A percentile compares a stretch with the other conserved stretches of the same genome.
Conservation (phyloP, 2,888 invertebrate genomes). For the Lepidocyrtinus sp. region DNA sequence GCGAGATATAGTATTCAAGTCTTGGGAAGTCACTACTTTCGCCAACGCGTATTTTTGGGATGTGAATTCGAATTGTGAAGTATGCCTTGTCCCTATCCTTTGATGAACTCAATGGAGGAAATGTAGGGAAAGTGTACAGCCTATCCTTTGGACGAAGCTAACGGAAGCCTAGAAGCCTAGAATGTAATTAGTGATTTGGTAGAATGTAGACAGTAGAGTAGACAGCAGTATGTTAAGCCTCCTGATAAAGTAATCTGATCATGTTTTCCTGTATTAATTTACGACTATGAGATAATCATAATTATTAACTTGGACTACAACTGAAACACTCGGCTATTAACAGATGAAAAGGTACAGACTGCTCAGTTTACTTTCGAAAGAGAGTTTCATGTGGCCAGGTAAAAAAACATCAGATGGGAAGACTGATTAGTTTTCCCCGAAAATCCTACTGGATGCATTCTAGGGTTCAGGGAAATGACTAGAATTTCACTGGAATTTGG, state of each 20-base stretch:
- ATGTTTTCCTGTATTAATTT: slow-evolving; percentile 51
- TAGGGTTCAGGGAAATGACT: background rate
- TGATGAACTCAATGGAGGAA: background rate
- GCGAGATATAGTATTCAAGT: no score
- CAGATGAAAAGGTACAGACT: background rate
- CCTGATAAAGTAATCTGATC: slow-evolving; percentile 52
- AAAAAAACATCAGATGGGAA: slow-evolving; percentile 20
- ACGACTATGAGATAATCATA: slow-evolving; percentile 50
- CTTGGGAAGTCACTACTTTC: no score
- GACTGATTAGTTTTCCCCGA: slow-evolving; percentile 38
- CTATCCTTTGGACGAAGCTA: no score
- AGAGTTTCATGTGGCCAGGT: background rate
- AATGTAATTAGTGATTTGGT: slow-evolving; percentile 25
- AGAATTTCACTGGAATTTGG: background rate
- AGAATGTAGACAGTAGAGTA: background rate
- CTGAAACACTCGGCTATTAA: background rate
- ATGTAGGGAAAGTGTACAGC: background rate
- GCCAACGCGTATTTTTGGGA: background rate
- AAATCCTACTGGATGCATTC: no score
- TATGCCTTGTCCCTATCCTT: background rate
- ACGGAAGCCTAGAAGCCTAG: no score
- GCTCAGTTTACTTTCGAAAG: no score
- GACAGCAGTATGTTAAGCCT: background rate
- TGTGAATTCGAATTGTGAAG: background rate
- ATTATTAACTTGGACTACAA: slow-evolving; percentile 26